phyloP scores from a whole-genome alignment of 92 coral and sea anemone species.

The Porites cylindrica region DNA sequence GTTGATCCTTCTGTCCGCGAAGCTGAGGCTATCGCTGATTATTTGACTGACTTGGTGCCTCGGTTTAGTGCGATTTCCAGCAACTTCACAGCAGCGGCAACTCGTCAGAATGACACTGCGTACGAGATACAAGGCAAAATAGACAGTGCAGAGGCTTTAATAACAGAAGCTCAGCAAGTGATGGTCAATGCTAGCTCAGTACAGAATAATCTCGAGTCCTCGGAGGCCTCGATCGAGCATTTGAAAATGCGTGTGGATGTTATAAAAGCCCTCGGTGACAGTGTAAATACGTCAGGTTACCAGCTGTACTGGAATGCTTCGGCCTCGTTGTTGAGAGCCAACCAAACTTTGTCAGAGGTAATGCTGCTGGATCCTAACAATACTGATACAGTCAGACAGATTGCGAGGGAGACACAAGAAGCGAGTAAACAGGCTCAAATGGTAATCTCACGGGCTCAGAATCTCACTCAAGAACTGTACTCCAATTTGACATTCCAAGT shows the following conservation, averaged over 20 bases:
- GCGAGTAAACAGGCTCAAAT: conserved; percentile 58
- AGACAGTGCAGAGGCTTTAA: conserved; percentile 17
- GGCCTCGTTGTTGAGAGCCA: conserved; percentile 59
- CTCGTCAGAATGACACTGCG: conserved; percentile 67
- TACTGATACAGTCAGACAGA: conserved; percentile 38
- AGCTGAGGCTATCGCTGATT: conserved; percentile 31
- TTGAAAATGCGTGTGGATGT: conserved; percentile 47
- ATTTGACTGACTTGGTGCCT: conserved; percentile 57
- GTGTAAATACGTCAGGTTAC: conserved; percentile 51
- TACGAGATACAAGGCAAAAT: conserved; percentile 56
- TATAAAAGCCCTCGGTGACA: conserved; percentile 43
- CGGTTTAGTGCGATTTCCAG: conserved; percentile 53
- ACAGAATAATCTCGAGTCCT: conserved; percentile 12
- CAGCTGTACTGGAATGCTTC: conserved; percentile 62
- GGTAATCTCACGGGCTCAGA: conserved; percentile 35
- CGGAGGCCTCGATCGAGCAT: conserved; percentile 1
- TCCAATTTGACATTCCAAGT: conserved; percentile 56
- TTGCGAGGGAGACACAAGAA: conserved; percentile 42
- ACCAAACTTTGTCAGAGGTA: conserved; percentile 37
- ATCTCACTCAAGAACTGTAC: conserved; percentile 34
- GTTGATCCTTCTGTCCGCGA: conserved; percentile 56
- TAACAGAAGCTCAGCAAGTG: conserved; percentile 29
- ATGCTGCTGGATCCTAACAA: conserved; percentile 61
- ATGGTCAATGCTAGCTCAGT: not conserved
- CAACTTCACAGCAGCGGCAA: conserved; percentile 52